These are phyloP conservation scores for Notolabrus celidotus DNA, from an alignment of 2,797 vertebrate species.

Conservation along the genomic window DNA sequence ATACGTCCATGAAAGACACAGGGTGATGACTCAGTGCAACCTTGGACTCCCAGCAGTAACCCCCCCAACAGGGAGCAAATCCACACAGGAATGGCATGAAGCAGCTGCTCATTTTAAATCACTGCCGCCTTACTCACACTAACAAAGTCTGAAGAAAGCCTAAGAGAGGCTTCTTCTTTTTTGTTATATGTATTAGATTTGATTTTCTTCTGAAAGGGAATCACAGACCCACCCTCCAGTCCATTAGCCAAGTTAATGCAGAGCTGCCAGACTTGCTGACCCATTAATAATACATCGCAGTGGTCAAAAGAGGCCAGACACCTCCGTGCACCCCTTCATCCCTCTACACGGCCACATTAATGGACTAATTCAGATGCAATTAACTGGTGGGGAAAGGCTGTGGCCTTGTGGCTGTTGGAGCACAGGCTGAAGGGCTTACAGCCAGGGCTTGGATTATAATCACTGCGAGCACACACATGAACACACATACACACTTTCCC, in stretches of 20 bases:
- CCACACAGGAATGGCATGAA: slow-evolving; percentile 28
- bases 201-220: slow-evolving; percentile 71
- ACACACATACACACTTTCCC: slow-evolving; percentile 39
- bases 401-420: slow-evolving; percentile 79
- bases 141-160: slow-evolving; percentile 23
- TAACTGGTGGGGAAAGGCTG: slow-evolving; percentile 81
- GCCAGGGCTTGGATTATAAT: slow-evolving; percentile 73
- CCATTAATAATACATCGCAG: slow-evolving; percentile 86
- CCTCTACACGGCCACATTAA: slow-evolving; percentile 84
- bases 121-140: slow-evolving; percentile 23
- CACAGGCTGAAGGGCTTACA: slow-evolving; percentile 75
- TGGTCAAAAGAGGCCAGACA: slow-evolving; percentile 84
- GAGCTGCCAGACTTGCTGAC: slow-evolving; percentile 83
- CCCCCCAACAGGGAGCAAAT: slow-evolving; percentile 30
- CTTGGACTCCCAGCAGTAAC: slow-evolving; percentile 40
- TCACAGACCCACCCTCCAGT: slow-evolving; percentile 76
- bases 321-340: slow-evolving; percentile 78
- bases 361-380: slow-evolving; percentile 87
- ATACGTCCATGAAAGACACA: slow-evolving; percentile 29
- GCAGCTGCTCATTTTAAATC: slow-evolving; percentile 37
- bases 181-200: slow-evolving; percentile 61
- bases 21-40: slow-evolving; percentile 40
- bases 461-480: slow-evolving; percentile 46
- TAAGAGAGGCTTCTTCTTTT: slow-evolving; percentile 40
- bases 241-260: slow-evolving; percentile 86